A percentile compares a stretch with the other conserved stretches of the same genome.
These are phyloP conservation scores for Gila robusta DNA, from an alignment of 2,797 vertebrate genomes.

Conservation along the genomic window DNA sequence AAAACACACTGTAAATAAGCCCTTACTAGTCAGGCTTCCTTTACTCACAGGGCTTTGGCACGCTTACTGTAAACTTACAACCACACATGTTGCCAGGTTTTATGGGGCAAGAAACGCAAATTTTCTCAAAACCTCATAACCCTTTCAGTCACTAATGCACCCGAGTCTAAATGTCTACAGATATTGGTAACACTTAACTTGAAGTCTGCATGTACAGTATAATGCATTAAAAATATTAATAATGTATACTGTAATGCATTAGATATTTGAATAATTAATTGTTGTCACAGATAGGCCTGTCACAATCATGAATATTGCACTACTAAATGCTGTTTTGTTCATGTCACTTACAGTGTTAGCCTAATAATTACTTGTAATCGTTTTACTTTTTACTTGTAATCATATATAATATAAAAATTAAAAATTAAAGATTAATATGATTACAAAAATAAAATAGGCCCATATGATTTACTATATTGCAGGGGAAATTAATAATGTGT, in stretches of 20 bases:
- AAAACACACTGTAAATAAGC: constrained; percentile 33
- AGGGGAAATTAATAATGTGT: background rate
- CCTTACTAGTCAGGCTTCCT: constrained; percentile 3
- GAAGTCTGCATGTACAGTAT: background rate
- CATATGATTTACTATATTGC: background rate
- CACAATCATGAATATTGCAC: background rate
- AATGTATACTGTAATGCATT: background rate
- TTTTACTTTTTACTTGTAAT: background rate
- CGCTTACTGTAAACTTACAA: constrained; percentile 1
- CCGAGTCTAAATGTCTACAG: background rate
- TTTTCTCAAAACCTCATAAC: background rate
- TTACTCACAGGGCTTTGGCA: background rate
- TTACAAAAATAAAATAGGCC: background rate
- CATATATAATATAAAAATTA: background rate
- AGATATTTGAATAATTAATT: background rate
- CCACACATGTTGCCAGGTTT: background rate
- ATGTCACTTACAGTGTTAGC: background rate
- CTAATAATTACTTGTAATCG: background rate
- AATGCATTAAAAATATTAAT: background rate
- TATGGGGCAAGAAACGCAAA: background rate
- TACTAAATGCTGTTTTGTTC: background rate
- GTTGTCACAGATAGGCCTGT: background rate
- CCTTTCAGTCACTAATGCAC: background rate
- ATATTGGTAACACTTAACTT: background rate
- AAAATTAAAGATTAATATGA: background rate